A percentile compares a stretch with the other conserved stretches of the same genome.
phyloP scores from a whole-genome alignment of 1,140 invertebrate species.

The Phortica variegata region DNA sequence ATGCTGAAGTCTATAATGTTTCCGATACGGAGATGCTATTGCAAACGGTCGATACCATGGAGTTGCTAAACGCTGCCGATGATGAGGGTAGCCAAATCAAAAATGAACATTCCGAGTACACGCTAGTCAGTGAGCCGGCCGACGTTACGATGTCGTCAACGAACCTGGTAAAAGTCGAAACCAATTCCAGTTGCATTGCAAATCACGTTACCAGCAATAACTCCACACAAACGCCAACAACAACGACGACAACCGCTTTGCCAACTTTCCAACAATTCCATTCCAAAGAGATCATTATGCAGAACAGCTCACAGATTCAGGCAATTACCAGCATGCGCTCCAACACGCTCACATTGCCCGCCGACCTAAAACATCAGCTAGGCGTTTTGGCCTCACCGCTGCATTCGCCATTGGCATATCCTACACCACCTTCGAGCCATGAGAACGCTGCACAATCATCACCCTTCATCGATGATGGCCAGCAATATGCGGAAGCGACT shows the following conservation, averaged over 20 bases:
- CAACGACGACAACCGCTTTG: constrained; percentile 66
- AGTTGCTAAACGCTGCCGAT: constrained; percentile 68
- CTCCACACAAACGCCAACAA: constrained; percentile 8
- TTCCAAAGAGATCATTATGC: constrained; percentile 59
- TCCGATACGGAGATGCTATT: constrained; percentile 69
- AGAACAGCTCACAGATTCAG: constrained; percentile 56
- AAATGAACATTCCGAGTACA: constrained; percentile 51
- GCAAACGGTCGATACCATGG: constrained; percentile 65
- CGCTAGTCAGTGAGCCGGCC: constrained; percentile 31
- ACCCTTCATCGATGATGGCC: constrained; percentile 51
- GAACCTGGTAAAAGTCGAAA: constrained; percentile 37
- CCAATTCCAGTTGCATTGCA: constrained; percentile 12
- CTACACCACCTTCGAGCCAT: constrained; percentile 79
- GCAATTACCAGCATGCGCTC: constrained; percentile 57
- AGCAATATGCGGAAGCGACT: constrained; percentile 45
- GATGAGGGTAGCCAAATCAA: constrained; percentile 68
- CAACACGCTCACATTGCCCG: constrained; percentile 37
- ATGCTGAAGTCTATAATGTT: constrained; percentile 72
- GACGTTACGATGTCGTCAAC: constrained; percentile 23
- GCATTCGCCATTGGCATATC: constrained; percentile 75
- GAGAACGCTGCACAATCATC: constrained; percentile 64
- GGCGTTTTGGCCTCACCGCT: constrained; percentile 62
- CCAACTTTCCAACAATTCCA: constrained; percentile 79
- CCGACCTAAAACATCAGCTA: constrained; percentile 54
- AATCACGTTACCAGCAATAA: constrained; percentile 7